A percentile compares a stretch with the other conserved stretches of the same genome.
phyloP scores from a whole-genome alignment of 2,113 vertebrate genomes.

The Albula glossodonta region DNA sequence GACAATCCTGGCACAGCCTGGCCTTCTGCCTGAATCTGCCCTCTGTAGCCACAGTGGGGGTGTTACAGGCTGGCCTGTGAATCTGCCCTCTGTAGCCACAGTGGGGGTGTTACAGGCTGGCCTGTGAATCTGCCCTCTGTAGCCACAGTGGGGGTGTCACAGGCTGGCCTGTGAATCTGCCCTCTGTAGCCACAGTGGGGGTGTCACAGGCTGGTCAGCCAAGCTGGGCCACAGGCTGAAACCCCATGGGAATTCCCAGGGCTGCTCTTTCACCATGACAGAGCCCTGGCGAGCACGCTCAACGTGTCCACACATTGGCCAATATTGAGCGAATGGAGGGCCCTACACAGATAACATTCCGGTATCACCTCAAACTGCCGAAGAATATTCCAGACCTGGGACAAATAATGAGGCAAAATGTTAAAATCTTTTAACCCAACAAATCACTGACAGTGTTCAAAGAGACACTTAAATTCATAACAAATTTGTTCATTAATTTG shows the following conservation, averaged over 20 bases:
- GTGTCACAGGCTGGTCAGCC: background rate
- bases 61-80: slow-evolving; percentile 40
- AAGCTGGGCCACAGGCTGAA: background rate
- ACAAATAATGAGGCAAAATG: too few species aligned
- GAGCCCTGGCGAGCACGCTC: background rate
- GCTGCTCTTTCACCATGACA: too few species aligned
- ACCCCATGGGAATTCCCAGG: background rate
- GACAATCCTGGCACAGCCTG: slow-evolving; percentile 33
- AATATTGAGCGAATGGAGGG: too few species aligned
- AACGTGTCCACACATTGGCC: too few species aligned
- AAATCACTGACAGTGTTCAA: too few species aligned
- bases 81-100: slow-evolving; percentile 49
- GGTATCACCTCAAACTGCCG: too few species aligned
- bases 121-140: slow-evolving; percentile 40
- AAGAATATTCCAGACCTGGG: too few species aligned
- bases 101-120: slow-evolving; percentile 39
- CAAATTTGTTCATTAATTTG: too few species aligned
- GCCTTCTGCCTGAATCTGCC: slow-evolving; percentile 32
- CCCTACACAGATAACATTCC: too few species aligned
- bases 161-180: slow-evolving; percentile 50
- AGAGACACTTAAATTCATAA: too few species aligned
- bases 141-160: slow-evolving; percentile 49
- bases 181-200: background rate
- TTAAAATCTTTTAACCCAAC: too few species aligned
- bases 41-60: slow-evolving; percentile 46